phyloP scores from a whole-genome alignment of 92 coral and sea anemone species.

The Micromussa lordhowensis region DNA sequence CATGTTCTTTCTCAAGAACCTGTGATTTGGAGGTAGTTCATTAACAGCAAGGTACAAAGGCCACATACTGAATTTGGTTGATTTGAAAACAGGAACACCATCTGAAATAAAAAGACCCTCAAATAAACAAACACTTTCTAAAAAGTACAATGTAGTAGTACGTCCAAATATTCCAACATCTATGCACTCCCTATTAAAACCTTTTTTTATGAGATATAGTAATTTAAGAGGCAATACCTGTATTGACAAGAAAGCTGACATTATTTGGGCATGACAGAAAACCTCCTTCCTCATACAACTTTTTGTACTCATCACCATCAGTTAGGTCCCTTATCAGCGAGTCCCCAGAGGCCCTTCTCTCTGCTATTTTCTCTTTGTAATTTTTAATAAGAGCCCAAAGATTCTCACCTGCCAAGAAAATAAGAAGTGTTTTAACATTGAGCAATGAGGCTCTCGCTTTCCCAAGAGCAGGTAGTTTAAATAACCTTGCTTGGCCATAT shows the following conservation, averaged over 20 bases:
- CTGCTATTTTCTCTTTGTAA: neutral
- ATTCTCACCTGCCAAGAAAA: neutral
- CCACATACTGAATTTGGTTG: slow-evolving; percentile 18
- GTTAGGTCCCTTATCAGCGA: slow-evolving; percentile 20
- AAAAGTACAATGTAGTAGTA: too few species aligned
- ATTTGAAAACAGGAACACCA: slow-evolving; percentile 41
- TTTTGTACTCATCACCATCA: slow-evolving; percentile 23
- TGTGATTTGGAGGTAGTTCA: slow-evolving; percentile 4
- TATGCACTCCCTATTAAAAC: neutral
- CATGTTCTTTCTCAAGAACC: slow-evolving; percentile 3
- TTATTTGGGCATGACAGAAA: slow-evolving; percentile 12
- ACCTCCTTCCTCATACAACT: neutral
- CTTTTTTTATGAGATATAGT: too few species aligned
- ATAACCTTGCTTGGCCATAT: too few species aligned
- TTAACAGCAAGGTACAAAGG: slow-evolving; percentile 6
- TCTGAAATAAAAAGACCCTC: neutral
- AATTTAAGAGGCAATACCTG: too few species aligned
- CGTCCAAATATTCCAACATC: too few species aligned
- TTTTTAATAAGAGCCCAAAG: slow-evolving; percentile 2
- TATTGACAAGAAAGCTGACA: neutral
- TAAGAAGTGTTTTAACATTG: too few species aligned
- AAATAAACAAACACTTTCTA: too few species aligned
- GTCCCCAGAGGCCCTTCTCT: neutral
- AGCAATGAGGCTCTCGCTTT: too few species aligned
- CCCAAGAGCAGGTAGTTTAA: too few species aligned